Evolutionary conservation across 35 echinoderm and acorn worm genomes (phyloP), one percentile per base, ranked within the genome.

Genomic region (Amphiura filiformis): DNA sequence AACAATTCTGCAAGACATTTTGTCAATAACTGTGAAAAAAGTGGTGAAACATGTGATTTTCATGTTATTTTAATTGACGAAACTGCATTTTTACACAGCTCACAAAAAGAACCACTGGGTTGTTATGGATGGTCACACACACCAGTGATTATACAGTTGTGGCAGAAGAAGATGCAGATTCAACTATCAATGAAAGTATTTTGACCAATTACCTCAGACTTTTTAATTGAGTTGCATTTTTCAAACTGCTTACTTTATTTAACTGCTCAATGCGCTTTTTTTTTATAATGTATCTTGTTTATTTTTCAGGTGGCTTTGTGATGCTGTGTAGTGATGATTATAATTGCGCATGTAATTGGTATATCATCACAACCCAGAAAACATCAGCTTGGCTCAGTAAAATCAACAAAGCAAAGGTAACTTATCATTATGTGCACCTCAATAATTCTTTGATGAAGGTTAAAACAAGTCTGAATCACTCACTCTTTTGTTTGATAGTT

Each of bases 241-340:
- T n/a, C n/a, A n/a, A n/a, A n/a, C n/a, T n/a, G n/a, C n/a, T n/a
- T n/a, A n/a, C n/a, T n/a, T 15, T 61, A n/a, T 18, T n/a, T 18
- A 15, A 15, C 56, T 0, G 56, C n/a, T 15, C 15, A 61, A 61
- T 61, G 15, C n/a, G 15, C n/a, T 61, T 61, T 15, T 61, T 11
- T 42, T 30, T 32, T 84, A 42, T 77, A 36, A 82, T 20, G n/a
- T 39, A 39, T 23, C 15, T 61, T 31, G 32, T 65, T 38, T 65
- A 32, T 79, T 36, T 90, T 49, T 36, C 37, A 91, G 89, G 65
- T 91, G 89, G 89, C 20, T 91, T 91, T 91, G 89, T 42, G 12
- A 75, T 91, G 65, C 57, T 91, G 28, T 84, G 82, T 79, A 32
- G 78, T 32, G 82, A 91, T 80, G 89, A 91, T n/a, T 91, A 79